Evolutionary conservation across 2,113 vertebrate species (phyloP), one percentile per base, ranked within the genome.

Genomic region (Xiphophorus hellerii): DNA sequence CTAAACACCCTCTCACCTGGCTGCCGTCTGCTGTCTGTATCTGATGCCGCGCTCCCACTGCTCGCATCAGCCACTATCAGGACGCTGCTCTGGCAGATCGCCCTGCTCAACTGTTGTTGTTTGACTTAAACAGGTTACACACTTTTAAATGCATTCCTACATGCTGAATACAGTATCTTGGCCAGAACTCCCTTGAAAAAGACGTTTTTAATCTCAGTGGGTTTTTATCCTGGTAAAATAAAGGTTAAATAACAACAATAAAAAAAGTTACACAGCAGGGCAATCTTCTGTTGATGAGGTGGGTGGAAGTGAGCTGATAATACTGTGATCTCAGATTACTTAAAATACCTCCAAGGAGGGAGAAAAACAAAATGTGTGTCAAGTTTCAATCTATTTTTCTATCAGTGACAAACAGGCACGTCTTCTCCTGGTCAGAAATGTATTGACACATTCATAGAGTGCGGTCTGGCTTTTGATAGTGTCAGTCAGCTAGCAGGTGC

Each of bases 351-450:
- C 84, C 65, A 82, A 15, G 35, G 28, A 82, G 20, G 35, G 35
- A 44, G 15, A 71, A 29, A 71, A n/a, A 58, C 11, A 73, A 29
- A 69, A 66, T 1, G 2, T 80, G 86, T 80, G 84, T 66, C 69
- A 81, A 75, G 73, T 90, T 92, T 88, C 90, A 91, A 93, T 92
- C 87, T 91, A 82, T 87, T 92, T 92, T 92, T 90, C 89, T 69
- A 91, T 92, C 90, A 90, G 82, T 83, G 62, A 85, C 83, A 80
- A 70, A 79, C 84, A 84, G 83, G 72, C 73, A 70, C 30, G 63
- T 85, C 73, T 76, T 75, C 64, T 77, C 35, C 76, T 69, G 76
- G 81, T 74, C 80, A 61, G 76, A 69, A 75, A 80, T 73, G 37
- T 86, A 83, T 84, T 80, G 84, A 87, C 63, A 64, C 81, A 76